These are phyloP conservation scores for Tetrao urogallus DNA, from an alignment of 2,113 vertebrate genomes.

Conservation along the genomic window DNA sequence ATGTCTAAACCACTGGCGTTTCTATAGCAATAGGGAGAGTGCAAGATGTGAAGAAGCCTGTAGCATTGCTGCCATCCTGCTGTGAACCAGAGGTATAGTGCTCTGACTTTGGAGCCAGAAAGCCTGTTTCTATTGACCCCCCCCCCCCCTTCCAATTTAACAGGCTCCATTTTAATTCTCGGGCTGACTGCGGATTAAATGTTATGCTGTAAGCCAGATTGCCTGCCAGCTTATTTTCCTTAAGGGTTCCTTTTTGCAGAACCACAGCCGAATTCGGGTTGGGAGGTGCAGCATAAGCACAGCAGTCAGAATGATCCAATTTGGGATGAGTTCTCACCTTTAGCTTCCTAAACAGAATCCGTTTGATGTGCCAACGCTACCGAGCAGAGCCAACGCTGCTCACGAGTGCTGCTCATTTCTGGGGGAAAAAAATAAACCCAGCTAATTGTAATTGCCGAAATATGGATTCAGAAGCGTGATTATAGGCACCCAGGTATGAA, in stretches of 20 bases:
- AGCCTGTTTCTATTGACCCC: background rate
- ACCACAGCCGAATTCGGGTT: background rate
- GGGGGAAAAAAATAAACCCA: background rate
- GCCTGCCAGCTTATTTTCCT: rapidly evolving
- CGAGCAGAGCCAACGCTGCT: background rate
- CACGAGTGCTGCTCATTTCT: background rate
- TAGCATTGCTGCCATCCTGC: slow-evolving; percentile 38
- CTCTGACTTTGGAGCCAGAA: background rate
- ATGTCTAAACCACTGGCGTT: slow-evolving; percentile 14
- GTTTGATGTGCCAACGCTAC: background rate
- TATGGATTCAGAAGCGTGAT: background rate
- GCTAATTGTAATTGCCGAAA: background rate
- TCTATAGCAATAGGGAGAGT: slow-evolving; percentile 53
- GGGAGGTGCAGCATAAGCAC: background rate
- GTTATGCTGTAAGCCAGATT: background rate
- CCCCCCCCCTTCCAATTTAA: background rate
- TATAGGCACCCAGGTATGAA: background rate
- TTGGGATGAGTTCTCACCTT: background rate
- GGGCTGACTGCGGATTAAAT: background rate
- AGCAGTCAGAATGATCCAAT: background rate
- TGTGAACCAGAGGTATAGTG: slow-evolving; percentile 8
- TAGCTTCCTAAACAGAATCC: background rate
- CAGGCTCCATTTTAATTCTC: background rate
- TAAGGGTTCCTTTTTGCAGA: background rate
- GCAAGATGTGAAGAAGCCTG: background rate